Evolutionary conservation across 2,888 invertebrate species (phyloP).

Genomic region (Sesamia inferens): DNA sequence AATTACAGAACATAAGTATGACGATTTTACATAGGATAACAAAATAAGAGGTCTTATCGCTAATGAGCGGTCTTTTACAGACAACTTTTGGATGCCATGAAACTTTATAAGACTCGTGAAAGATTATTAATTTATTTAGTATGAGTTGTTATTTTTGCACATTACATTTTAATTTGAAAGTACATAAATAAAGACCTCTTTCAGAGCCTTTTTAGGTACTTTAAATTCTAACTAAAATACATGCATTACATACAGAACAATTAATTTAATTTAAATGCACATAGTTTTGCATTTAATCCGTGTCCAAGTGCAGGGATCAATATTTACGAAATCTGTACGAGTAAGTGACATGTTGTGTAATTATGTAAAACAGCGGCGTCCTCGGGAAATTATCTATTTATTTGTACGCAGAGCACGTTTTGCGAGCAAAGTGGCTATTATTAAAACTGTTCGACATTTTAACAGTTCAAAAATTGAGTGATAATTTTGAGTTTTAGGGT

Average conservation of each 20-base stretch:
- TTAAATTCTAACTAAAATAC: not conserved
- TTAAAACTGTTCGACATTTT: conserved; percentile 26
- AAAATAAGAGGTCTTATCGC: too few species aligned
- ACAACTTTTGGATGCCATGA: too few species aligned
- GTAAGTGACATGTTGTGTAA: conserved; percentile 42
- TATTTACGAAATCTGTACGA: conserved; percentile 30
- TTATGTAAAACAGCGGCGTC: conserved; percentile 54
- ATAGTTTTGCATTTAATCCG: conserved; percentile 35
- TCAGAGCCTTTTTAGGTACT: too few species aligned
- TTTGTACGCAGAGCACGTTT: conserved; percentile 49
- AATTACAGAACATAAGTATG: too few species aligned
- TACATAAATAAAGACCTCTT: too few species aligned
- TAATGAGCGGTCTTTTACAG: too few species aligned
- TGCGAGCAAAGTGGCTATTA: conserved; percentile 22
- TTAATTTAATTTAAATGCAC: conserved; percentile 26
- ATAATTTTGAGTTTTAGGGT: conserved; percentile 2
- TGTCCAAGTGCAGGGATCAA: conserved; percentile 14
- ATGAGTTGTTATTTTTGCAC: not conserved
- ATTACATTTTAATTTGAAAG: not conserved
- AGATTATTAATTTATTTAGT: too few species aligned
- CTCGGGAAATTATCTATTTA: conserved; percentile 49
- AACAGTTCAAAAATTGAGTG: not conserved
- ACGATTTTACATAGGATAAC: too few species aligned
- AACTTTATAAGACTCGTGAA: too few species aligned
- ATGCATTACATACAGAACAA: not conserved